Percentiles rank a stretch among this genome's conserved stretches.
Evolutionary conservation across 2,888 invertebrate species (phyloP).

Genomic region (Copidosoma aretas): DNA sequence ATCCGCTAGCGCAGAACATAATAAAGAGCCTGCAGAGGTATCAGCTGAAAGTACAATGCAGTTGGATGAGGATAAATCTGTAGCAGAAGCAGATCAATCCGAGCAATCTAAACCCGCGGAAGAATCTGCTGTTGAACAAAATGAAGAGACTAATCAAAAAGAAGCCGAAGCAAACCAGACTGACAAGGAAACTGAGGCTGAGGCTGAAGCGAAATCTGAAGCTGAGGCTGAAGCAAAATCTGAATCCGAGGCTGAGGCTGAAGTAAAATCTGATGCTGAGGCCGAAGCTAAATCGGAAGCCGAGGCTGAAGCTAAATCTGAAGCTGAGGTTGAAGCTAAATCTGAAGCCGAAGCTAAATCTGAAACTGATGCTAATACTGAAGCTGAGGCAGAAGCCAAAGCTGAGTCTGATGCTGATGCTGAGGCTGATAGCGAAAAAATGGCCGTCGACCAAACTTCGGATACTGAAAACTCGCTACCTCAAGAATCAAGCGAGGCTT

Average conservation of each 20-base stretch:
- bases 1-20: background rate
- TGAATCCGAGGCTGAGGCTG: slow-evolving; percentile 13
- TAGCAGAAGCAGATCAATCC: slow-evolving; percentile 39
- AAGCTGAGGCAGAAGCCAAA: slow-evolving; percentile 21
- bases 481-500: background rate
- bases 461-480: slow-evolving; percentile 1
- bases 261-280: background rate
- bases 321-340: background rate
- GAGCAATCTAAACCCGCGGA: slow-evolving; percentile 27
- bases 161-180: slow-evolving; percentile 29
- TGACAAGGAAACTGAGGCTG: slow-evolving; percentile 21
- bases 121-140: slow-evolving; percentile 10
- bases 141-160: slow-evolving; percentile 33
- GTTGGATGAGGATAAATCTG: slow-evolving; percentile 47
- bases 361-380: background rate
- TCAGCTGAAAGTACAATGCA: slow-evolving; percentile 44
- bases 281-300: slow-evolving; percentile 11
- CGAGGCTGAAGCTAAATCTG: slow-evolving; percentile 5
- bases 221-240: slow-evolving; percentile 12
- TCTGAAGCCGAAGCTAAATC: background rate
- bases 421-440: slow-evolving; percentile 9
- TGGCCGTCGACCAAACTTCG: slow-evolving; percentile 16
- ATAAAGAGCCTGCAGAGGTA: slow-evolving; percentile 22
- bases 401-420: slow-evolving; percentile 22
- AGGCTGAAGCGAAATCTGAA: slow-evolving; percentile 17